Evolutionary conservation across 2,113 vertebrate genomes (phyloP).

Genomic region (Bombycilla garrulus): DNA sequence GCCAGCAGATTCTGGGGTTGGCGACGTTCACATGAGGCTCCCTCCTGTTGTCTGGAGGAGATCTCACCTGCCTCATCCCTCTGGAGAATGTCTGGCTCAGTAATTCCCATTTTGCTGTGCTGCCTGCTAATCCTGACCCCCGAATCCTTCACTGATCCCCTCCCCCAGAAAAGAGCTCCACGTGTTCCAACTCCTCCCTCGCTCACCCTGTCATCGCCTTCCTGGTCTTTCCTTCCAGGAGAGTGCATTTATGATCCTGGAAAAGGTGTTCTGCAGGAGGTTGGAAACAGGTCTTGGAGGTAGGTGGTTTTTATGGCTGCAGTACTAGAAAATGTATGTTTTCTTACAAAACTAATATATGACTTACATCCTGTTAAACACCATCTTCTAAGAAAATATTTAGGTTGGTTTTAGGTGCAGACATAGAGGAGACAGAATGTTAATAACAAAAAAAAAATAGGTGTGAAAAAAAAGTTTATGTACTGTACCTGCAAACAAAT

Average conservation of each 20-base stretch:
- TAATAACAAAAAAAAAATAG: conserved; percentile 54
- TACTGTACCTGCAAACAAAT: conserved; percentile 49
- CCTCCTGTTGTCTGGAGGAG: neutral
- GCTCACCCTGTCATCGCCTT: neutral
- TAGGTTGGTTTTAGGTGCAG: conserved; percentile 64
- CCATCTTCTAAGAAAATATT: conserved; percentile 65
- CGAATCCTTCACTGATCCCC: neutral
- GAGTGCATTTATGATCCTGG: neutral
- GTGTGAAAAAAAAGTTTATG: conserved; percentile 29
- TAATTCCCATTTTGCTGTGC: neutral
- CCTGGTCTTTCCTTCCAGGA: neutral
- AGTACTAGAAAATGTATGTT: conserved; percentile 57
- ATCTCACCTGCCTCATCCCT: neutral
- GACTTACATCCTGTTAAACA: conserved; percentile 65
- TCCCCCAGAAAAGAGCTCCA: neutral
- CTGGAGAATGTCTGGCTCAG: neutral
- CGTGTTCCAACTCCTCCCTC: neutral
- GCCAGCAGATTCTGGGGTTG: neutral
- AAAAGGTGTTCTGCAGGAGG: conserved; percentile 1
- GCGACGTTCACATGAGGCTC: no score
- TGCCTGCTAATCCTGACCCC: neutral
- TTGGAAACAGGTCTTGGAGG: conserved; percentile 19
- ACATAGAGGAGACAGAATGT: conserved; percentile 52
- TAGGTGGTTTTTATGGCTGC: conserved; percentile 40
- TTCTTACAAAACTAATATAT: conserved; percentile 58